A percentile compares a stretch with the other conserved stretches of the same genome.
These are phyloP conservation scores for Leptobrachium leishanense DNA, from an alignment of 2,113 vertebrate genomes.

Conservation along the genomic window DNA sequence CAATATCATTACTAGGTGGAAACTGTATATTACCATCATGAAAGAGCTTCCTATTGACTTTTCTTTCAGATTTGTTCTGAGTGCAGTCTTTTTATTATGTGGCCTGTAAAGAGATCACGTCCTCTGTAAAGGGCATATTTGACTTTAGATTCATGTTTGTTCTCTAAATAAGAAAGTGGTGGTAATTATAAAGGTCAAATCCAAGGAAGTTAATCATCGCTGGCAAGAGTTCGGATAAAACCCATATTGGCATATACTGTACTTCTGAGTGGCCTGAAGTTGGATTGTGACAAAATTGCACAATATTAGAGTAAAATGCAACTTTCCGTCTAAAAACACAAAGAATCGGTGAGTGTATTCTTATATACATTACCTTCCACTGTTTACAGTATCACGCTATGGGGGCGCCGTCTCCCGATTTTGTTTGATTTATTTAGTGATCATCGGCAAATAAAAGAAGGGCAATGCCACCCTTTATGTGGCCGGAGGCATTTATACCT, in stretches of 20 bases:
- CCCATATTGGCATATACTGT: not conserved
- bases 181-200: slow-evolving; percentile 1
- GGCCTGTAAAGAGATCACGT: not conserved
- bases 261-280: not conserved
- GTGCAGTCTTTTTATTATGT: slow-evolving; percentile 1
- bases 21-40: not conserved
- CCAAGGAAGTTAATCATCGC: no score
- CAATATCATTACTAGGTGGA: not conserved
- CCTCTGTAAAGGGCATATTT: not conserved
- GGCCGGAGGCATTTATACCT: no score
- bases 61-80: not conserved
- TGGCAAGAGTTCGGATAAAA: not conserved
- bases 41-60: not conserved
- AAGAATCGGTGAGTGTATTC: no score
- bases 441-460: no score
- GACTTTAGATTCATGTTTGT: not conserved
- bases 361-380: no score
- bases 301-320: not conserved
- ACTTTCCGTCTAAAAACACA: no score
- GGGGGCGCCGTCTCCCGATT: no score
- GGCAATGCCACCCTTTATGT: no score
- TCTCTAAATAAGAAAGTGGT: slow-evolving; percentile 1
- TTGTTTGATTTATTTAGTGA: no score
- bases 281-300: not conserved
- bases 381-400: no score